Conservation (phyloP, 1,140 invertebrate genomes). For the Penaeus indicus region DNA sequence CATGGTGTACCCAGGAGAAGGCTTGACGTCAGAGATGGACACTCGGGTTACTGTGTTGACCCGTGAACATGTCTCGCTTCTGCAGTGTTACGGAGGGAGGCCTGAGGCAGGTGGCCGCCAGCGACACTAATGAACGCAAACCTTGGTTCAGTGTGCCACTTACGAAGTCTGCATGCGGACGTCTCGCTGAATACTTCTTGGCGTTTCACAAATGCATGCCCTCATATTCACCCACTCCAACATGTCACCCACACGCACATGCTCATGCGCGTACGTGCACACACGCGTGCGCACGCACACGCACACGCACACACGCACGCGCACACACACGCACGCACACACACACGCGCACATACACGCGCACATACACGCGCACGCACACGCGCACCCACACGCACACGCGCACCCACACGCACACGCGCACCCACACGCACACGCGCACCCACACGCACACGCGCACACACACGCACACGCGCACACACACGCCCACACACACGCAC, state of each 20-base stretch:
- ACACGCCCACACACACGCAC: too few species aligned
- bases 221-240: neutral
- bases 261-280: neutral
- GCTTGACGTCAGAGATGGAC: too few species aligned
- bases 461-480: neutral
- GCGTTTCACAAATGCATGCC: too few species aligned
- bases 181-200: too few species aligned
- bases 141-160: too few species aligned
- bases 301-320: neutral
- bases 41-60: too few species aligned
- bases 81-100: too few species aligned
- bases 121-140: too few species aligned
- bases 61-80: too few species aligned
- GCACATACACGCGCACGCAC: neutral
- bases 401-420: neutral
- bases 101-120: too few species aligned
- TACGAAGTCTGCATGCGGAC: too few species aligned
- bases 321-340: neutral
- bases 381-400: neutral
- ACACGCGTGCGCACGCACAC: neutral
- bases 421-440: neutral
- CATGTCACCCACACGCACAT: neutral
- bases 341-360: neutral
- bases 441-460: neutral
- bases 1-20: too few species aligned